Percentiles rank a stretch among this genome's conserved stretches.
phyloP scores from a whole-genome alignment of 2,797 vertebrate genomes.

The Sebastes itinus region DNA sequence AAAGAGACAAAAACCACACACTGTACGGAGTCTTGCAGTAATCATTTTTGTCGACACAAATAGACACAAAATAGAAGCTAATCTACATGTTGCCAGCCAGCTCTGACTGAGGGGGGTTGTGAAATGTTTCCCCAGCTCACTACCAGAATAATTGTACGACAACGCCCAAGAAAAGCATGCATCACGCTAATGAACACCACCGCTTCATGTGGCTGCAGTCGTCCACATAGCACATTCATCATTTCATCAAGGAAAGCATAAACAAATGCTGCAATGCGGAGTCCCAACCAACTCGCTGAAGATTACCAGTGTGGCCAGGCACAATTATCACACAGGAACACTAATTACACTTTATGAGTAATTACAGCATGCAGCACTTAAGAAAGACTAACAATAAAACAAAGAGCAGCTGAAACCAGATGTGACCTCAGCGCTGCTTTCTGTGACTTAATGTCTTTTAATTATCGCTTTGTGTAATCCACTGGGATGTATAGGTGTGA shows the following conservation, averaged over 20 bases:
- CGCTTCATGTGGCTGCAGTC: slow-evolving; percentile 11
- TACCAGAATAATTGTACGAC: slow-evolving; percentile 40
- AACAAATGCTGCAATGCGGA: slow-evolving; percentile 30
- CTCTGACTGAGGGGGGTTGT: not conserved
- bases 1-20: not conserved
- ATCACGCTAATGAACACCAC: slow-evolving; percentile 30
- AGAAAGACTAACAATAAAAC: not conserved
- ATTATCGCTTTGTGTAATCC: slow-evolving; percentile 23
- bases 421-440: not conserved
- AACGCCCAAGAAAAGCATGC: slow-evolving; percentile 35
- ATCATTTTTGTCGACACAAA: not conserved
- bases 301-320: slow-evolving; percentile 2
- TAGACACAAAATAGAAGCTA: not conserved
- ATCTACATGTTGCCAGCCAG: not conserved
- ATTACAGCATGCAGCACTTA: slow-evolving; percentile 10
- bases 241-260: slow-evolving; percentile 45
- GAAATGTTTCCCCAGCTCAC: slow-evolving; percentile 34
- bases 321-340: slow-evolving; percentile 28
- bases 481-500: not conserved
- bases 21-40: not conserved
- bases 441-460: slow-evolving; percentile 12
- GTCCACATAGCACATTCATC: slow-evolving; percentile 35
- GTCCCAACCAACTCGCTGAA: not conserved
- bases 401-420: slow-evolving; percentile 7
- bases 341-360: slow-evolving; percentile 34